A percentile compares a stretch with the other conserved stretches of the same genome.
Conservation (phyloP, 2,888 invertebrate species). For the Scaptomyza parva region DNA sequence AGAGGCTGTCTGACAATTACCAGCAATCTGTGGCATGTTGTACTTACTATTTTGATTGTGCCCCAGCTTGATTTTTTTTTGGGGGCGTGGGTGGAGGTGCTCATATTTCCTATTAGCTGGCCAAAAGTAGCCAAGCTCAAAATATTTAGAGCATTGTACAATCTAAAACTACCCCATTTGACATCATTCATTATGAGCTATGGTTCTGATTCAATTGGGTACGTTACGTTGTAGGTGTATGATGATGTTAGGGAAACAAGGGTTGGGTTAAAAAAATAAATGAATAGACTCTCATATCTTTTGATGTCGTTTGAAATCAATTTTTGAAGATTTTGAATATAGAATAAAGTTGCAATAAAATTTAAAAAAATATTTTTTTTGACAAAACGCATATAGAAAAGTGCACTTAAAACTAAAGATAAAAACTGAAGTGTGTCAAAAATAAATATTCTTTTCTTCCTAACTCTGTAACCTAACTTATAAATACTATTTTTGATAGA, state of each 20-base stretch:
- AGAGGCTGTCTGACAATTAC: slow-evolving; percentile 55
- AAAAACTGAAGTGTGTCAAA: no score
- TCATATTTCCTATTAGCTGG: slow-evolving; percentile 54
- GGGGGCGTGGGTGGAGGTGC: slow-evolving; percentile 1
- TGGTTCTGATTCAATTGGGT: slow-evolving; percentile 4
- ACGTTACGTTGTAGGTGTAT: neutral
- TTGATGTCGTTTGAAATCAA: no score
- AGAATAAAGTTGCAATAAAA: no score
- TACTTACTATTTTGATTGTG: slow-evolving; percentile 58
- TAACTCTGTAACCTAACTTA: no score
- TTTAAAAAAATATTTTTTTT: no score
- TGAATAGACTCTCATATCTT: no score
- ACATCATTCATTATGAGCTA: slow-evolving; percentile 37
- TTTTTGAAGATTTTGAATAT: no score
- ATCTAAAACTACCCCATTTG: slow-evolving; percentile 27
- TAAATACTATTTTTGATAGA: no score
- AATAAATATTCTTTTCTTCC: no score
- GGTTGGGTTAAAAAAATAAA: no score
- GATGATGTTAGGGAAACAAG: neutral
- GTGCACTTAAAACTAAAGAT: no score
- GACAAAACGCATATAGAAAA: no score
- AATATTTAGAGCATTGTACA: slow-evolving; percentile 25
- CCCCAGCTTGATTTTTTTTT: slow-evolving; percentile 13
- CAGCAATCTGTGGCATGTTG: slow-evolving; percentile 55
- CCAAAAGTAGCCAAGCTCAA: slow-evolving; percentile 58